Evolutionary conservation across 2,113 vertebrate genomes (phyloP).

Genomic region (Aegypius monachus): DNA sequence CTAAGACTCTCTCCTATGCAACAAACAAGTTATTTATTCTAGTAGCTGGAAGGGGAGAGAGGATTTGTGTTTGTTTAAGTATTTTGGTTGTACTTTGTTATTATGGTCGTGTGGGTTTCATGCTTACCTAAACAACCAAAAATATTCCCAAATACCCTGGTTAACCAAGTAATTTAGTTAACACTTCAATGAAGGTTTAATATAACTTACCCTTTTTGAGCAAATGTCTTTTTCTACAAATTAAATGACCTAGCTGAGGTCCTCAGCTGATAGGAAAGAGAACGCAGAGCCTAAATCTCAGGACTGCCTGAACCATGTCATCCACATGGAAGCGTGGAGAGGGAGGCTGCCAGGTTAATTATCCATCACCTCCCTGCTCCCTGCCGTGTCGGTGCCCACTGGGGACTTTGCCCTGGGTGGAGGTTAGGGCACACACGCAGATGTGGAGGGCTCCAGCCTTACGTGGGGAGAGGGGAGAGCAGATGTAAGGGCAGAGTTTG

Average conservation of each 20-base stretch:
- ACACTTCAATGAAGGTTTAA: background rate
- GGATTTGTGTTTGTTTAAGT: background rate
- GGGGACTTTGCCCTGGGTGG: background rate
- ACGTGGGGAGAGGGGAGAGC: background rate
- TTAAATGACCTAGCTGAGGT: background rate
- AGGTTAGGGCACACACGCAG: too few relatives aligned
- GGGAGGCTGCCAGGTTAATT: background rate
- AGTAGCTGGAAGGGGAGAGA: background rate
- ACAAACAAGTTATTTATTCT: background rate
- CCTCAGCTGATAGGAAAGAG: background rate
- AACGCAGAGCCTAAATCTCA: background rate
- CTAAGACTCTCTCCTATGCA: background rate
- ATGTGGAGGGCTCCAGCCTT: background rate
- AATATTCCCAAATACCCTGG: background rate
- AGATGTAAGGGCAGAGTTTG: background rate
- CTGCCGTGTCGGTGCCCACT: rapidly evolving
- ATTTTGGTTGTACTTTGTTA: background rate
- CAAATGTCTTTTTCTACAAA: background rate
- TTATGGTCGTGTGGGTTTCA: background rate
- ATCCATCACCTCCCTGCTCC: background rate
- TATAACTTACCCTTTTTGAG: background rate
- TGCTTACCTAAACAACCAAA: background rate
- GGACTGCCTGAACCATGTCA: background rate
- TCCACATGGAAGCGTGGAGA: too few relatives aligned
- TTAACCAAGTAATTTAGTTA: background rate